Evolutionary conservation across 2,888 invertebrate species (phyloP).

Genomic region (Patella ulyssiponensis): DNA sequence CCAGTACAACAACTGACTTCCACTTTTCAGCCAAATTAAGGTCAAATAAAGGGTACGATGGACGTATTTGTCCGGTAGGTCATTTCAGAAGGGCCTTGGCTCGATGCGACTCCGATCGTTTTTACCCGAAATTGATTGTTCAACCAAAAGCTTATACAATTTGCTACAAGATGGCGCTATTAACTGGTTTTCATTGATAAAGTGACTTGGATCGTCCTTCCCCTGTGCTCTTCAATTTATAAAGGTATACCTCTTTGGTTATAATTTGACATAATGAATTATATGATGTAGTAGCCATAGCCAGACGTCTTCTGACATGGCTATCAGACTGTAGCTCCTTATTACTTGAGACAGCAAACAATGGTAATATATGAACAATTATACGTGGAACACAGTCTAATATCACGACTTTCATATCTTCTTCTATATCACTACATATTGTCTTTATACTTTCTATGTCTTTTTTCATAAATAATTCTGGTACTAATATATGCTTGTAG

Average conservation of each 20-base stretch:
- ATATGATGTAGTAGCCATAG: conserved; percentile 52
- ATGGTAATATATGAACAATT: conserved; percentile 64
- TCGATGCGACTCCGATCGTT: no score
- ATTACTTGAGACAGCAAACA: conserved; percentile 56
- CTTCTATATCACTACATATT: conserved; percentile 38
- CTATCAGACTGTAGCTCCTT: conserved; percentile 31
- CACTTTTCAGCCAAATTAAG: no score
- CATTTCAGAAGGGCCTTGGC: no score
- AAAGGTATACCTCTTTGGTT: conserved; percentile 47
- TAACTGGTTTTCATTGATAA: no score
- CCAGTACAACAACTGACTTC: no score
- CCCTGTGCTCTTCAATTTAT: no score
- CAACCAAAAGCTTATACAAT: no score
- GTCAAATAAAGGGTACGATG: no score
- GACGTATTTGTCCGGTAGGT: no score
- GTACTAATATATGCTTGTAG: conserved; percentile 50
- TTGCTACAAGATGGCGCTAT: no score
- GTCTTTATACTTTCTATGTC: conserved; percentile 41
- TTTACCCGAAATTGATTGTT: no score
- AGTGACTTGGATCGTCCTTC: no score
- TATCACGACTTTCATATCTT: conserved; percentile 42
- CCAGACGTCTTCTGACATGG: conserved; percentile 37
- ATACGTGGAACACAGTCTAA: conserved; percentile 50
- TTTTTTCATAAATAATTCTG: conserved; percentile 51
- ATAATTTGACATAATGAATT: conserved; percentile 49